A percentile compares a stretch with the other conserved stretches of the same genome.
Conservation (phyloP, 1,140 invertebrate species). For the Microplitis demolitor region DNA sequence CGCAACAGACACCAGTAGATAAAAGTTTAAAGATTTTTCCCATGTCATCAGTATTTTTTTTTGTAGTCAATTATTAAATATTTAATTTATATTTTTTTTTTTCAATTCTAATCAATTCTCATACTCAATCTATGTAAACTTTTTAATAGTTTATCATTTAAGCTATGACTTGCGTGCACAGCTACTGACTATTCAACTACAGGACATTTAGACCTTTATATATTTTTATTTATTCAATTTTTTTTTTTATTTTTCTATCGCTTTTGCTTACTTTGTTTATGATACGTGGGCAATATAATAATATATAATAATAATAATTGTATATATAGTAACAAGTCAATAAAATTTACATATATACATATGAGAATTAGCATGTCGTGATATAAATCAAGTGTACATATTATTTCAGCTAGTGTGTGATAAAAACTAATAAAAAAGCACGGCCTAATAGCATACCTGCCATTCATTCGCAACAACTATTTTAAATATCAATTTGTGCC, state of each 20-base stretch:
- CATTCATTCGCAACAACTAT: slow-evolving; percentile 15
- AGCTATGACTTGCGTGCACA: slow-evolving; percentile 12
- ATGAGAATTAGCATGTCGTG: too few species aligned
- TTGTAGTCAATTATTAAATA: neutral
- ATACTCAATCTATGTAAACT: too few species aligned
- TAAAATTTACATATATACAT: slow-evolving; percentile 34
- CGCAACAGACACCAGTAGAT: neutral
- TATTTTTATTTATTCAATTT: neutral
- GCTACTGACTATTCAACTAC: neutral
- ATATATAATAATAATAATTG: too few species aligned
- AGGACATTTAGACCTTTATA: neutral
- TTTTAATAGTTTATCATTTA: neutral
- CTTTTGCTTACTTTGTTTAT: slow-evolving; percentile 15
- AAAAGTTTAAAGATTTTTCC: neutral
- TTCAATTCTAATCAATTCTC: neutral
- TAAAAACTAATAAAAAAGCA: slow-evolving; percentile 8
- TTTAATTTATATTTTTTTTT: neutral
- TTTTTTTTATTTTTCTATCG: neutral
- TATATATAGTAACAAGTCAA: slow-evolving; percentile 18
- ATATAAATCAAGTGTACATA: slow-evolving; percentile 1
- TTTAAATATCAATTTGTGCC: slow-evolving; percentile 7
- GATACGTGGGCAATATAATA: neutral
- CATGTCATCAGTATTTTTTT: neutral
- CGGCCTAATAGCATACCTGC: slow-evolving; percentile 23
- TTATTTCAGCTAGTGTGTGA: neutral